Evolutionary conservation across 2,113 vertebrate genomes (phyloP).

Genomic region (Columbina picui): DNA sequence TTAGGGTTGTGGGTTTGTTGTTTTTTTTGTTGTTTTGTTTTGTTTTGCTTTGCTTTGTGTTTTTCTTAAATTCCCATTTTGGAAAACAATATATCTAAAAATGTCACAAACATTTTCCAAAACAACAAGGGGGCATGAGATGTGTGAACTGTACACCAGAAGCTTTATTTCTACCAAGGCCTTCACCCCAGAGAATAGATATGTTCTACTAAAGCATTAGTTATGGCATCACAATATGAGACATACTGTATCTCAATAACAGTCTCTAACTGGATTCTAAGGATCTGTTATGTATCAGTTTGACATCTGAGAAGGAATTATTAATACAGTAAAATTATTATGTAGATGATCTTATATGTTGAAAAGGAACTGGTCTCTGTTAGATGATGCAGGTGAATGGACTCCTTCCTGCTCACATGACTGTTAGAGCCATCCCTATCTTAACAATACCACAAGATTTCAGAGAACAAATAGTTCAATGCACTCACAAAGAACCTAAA

Average conservation of each 20-base stretch:
- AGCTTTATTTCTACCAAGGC: neutral
- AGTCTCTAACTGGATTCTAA: neutral
- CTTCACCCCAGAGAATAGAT: neutral
- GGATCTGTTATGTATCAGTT: neutral
- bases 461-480: neutral
- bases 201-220: neutral
- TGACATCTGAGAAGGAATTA: neutral
- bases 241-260: neutral
- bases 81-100: neutral
- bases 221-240: neutral
- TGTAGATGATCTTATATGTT: neutral
- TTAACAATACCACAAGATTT: neutral
- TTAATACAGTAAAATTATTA: neutral
- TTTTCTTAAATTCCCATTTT: neutral
- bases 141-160: neutral
- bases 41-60: neutral
- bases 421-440: neutral
- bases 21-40: no score
- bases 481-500: neutral
- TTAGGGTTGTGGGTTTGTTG: neutral
- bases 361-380: neutral
- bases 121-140: fast-evolving
- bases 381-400: neutral
- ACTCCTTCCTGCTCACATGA: neutral
- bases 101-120: neutral